Evolutionary conservation across 2,888 invertebrate species (phyloP).

Genomic region (Bursaphelenchus okinawaensis): DNA sequence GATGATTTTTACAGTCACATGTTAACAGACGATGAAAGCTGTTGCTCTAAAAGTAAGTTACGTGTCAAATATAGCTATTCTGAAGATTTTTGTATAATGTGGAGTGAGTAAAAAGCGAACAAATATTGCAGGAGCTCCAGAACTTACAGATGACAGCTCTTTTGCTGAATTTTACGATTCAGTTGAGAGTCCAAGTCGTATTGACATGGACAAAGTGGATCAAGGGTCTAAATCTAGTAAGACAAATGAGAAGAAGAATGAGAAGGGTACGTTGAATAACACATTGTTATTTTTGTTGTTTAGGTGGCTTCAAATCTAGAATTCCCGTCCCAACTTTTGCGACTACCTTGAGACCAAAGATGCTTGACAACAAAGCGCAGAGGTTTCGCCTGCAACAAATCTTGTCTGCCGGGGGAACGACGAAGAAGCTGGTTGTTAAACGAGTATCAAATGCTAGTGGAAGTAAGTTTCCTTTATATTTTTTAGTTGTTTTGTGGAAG

Average conservation of each 20-base stretch:
- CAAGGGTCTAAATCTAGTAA: too few species aligned
- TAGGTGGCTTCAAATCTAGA: too few species aligned
- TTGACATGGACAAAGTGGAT: neutral
- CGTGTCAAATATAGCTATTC: neutral
- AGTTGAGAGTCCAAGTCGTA: neutral
- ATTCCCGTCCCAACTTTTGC: neutral
- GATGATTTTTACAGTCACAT: constrained; percentile 13
- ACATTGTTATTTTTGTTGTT: too few species aligned
- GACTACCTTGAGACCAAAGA: neutral
- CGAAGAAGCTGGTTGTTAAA: neutral
- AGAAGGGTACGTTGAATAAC: too few species aligned
- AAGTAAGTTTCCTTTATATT: neutral
- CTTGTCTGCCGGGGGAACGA: neutral
- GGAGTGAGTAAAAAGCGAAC: too few species aligned
- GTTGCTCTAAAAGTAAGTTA: neutral
- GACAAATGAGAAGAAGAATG: too few species aligned
- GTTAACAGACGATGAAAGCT: constrained; percentile 10
- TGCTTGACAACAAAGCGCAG: neutral
- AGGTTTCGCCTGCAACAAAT: neutral
- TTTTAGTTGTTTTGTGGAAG: neutral
- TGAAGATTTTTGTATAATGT: too few species aligned
- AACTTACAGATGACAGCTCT: neutral
- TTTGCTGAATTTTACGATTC: neutral
- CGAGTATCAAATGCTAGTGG: neutral
- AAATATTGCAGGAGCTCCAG: neutral